A percentile compares a stretch with the other conserved stretches of the same genome.
Evolutionary conservation across 1,140 invertebrate species (phyloP).

Genomic region (Leptoteleia sp.): DNA sequence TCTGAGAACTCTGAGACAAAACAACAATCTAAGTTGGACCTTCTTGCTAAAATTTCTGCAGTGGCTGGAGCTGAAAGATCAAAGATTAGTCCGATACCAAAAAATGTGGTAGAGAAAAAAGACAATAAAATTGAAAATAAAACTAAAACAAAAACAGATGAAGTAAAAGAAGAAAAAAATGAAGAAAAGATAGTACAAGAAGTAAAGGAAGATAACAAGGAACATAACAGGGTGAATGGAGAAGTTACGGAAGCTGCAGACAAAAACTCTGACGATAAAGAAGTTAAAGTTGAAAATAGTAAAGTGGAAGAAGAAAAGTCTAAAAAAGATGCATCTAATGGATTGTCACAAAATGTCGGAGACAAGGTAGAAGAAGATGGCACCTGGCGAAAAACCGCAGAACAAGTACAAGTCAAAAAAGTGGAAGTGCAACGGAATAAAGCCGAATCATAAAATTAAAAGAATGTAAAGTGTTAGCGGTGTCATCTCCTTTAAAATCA

Average conservation of each 20-base stretch:
- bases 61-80: slow-evolving; percentile 17
- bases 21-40: slow-evolving; percentile 40
- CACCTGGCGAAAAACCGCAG: slow-evolving; percentile 58
- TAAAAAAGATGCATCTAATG: slow-evolving; percentile 66
- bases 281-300: slow-evolving; percentile 13
- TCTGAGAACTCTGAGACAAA: slow-evolving; percentile 34
- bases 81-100: slow-evolving; percentile 33
- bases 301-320: slow-evolving; percentile 29
- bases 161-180: slow-evolving; percentile 42
- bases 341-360: slow-evolving; percentile 37
- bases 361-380: slow-evolving; percentile 60
- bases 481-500: too few relatives aligned
- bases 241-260: slow-evolving; percentile 22
- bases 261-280: slow-evolving; percentile 14
- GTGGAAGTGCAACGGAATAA: slow-evolving; percentile 73
- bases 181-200: slow-evolving; percentile 30
- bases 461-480: too few relatives aligned
- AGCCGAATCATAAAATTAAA: slow-evolving; percentile 72
- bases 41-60: slow-evolving; percentile 52
- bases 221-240: slow-evolving; percentile 45
- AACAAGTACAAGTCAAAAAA: slow-evolving; percentile 73
- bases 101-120: slow-evolving; percentile 19
- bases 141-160: slow-evolving; percentile 18
- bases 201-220: slow-evolving; percentile 12
- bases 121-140: slow-evolving; percentile 31